phyloP scores from a whole-genome alignment of 2,888 invertebrate genomes.

The Cosmopolites sordidus region DNA sequence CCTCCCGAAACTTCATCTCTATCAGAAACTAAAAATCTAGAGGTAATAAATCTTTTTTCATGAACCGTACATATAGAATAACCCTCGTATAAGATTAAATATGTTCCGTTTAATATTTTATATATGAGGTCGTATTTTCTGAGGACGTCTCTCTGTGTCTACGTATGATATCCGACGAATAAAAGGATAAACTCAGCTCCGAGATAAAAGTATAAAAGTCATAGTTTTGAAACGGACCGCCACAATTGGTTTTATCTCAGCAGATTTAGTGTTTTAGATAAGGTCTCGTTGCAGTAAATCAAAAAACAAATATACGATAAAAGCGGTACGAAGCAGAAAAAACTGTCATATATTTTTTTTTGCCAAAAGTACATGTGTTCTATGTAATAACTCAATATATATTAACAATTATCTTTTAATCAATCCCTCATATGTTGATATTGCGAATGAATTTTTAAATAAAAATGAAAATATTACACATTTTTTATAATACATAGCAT shows the following conservation, averaged over 20 bases:
- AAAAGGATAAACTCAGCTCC: constrained; percentile 33
- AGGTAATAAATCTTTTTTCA: no score
- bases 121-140: background rate
- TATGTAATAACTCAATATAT: no score
- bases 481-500: no score
- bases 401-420: no score
- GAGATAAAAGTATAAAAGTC: constrained; percentile 29
- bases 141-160: background rate
- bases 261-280: constrained; percentile 45
- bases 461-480: no score
- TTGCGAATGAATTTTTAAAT: no score
- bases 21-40: no score
- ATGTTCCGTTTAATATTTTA: background rate
- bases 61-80: no score
- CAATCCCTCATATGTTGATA: no score
- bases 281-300: constrained; percentile 37
- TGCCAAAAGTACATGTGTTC: no score
- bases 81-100: no score
- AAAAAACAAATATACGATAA: constrained; percentile 23
- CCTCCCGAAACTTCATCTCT: no score
- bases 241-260: constrained; percentile 36
- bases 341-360: background rate
- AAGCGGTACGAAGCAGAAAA: background rate
- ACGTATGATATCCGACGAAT: constrained; percentile 30
- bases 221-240: constrained; percentile 35